Percentiles rank a stretch among this genome's conserved stretches.
phyloP scores from a whole-genome alignment of 2,797 vertebrate genomes.

The Halcyon smyrnensis region DNA sequence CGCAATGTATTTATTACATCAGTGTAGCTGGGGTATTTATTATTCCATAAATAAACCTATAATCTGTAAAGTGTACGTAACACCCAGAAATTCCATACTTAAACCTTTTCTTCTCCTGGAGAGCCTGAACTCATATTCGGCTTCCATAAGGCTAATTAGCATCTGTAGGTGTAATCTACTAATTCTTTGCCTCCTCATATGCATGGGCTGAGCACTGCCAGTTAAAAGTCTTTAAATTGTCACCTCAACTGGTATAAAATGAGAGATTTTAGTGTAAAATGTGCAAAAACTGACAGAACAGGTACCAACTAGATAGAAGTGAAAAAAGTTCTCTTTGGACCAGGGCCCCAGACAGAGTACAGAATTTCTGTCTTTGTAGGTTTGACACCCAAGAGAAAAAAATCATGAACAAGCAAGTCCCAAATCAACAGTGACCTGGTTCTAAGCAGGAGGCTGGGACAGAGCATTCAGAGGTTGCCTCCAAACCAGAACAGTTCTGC shows the following conservation, averaged over 20 bases:
- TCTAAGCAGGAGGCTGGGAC: background rate
- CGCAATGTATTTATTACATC: background rate
- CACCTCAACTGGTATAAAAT: background rate
- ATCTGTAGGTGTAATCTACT: background rate
- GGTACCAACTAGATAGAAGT: background rate
- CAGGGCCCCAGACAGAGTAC: background rate
- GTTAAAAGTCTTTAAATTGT: background rate
- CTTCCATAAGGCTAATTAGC: background rate
- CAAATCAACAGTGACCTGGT: background rate
- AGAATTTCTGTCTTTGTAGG: background rate
- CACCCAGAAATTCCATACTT: background rate
- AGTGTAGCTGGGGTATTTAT: background rate
- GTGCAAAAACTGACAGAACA: background rate
- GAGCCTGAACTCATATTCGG: background rate
- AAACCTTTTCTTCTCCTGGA: background rate
- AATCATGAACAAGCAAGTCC: background rate
- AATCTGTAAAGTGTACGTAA: background rate
- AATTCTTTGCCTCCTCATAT: rapidly evolving
- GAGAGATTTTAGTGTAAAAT: background rate
- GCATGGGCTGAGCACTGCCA: rapidly evolving
- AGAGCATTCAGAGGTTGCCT: background rate
- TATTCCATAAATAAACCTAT: background rate
- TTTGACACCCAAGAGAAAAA: background rate
- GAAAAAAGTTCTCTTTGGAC: background rate
- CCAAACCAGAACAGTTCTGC: background rate